These are phyloP conservation scores for Petrolisthes manimaculis DNA, from an alignment of 2,888 invertebrate genomes.

Conservation along the genomic window DNA sequence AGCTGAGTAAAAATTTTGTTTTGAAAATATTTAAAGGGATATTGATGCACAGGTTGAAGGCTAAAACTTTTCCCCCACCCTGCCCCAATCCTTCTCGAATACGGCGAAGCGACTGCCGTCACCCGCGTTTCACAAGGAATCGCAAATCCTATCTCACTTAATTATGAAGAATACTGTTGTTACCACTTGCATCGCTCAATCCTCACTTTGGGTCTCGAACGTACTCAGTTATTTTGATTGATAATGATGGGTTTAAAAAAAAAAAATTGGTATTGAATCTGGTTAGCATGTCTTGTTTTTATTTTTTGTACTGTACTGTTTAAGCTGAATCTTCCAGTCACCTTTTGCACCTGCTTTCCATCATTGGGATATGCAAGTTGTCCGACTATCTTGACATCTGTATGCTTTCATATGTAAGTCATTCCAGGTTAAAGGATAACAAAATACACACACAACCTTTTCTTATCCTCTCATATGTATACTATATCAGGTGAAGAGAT, in stretches of 20 bases:
- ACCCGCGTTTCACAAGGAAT: slow-evolving; percentile 27
- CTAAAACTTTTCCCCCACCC: too few relatives aligned
- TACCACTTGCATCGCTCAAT: slow-evolving; percentile 56
- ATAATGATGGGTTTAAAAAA: slow-evolving; percentile 51
- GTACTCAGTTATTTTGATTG: slow-evolving; percentile 37
- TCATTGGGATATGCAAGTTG: slow-evolving; percentile 59
- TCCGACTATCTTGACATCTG: slow-evolving; percentile 51
- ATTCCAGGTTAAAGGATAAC: slow-evolving; percentile 62
- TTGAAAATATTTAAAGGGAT: too few relatives aligned
- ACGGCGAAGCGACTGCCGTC: neutral
- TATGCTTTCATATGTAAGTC: slow-evolving; percentile 63
- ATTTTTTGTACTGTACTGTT: slow-evolving; percentile 47
- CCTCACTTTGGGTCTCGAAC: slow-evolving; percentile 46
- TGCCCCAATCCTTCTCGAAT: too few relatives aligned
- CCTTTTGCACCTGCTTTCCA: slow-evolving; percentile 56
- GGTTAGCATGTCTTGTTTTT: slow-evolving; percentile 39
- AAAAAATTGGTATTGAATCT: slow-evolving; percentile 43
- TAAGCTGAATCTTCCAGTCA: slow-evolving; percentile 46
- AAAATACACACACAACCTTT: slow-evolving; percentile 2
- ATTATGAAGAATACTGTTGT: slow-evolving; percentile 39
- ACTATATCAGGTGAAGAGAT: too few relatives aligned
- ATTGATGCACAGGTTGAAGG: too few relatives aligned
- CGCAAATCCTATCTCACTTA: slow-evolving; percentile 43
- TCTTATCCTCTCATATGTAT: neutral
- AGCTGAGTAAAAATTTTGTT: neutral